phyloP scores from a whole-genome alignment of 2,113 vertebrate species.

The Festucalex cinctus region DNA sequence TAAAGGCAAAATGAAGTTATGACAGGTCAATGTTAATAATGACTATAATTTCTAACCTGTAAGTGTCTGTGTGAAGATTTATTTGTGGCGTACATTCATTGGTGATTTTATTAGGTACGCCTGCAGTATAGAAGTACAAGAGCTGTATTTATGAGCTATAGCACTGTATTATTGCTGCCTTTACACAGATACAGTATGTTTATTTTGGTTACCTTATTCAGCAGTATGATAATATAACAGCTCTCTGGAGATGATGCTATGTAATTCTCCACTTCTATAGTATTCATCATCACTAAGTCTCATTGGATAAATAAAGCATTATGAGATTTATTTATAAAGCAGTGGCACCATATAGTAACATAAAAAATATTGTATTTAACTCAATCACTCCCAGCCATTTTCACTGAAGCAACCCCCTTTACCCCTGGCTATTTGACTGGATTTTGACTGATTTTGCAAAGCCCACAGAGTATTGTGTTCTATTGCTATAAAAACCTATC shows the following conservation, averaged over 20 bases:
- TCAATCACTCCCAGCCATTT: too few relatives aligned
- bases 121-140: too few relatives aligned
- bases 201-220: background rate
- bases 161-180: background rate
- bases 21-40: background rate
- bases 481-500: too few relatives aligned
- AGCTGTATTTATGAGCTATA: background rate
- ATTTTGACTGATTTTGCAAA: too few relatives aligned
- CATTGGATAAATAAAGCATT: background rate
- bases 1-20: background rate
- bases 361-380: background rate
- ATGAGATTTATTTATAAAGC: background rate
- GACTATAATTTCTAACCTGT: background rate
- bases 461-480: too few relatives aligned
- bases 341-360: background rate
- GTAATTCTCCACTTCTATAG: background rate
- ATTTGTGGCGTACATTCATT: background rate
- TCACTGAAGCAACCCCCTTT: too few relatives aligned
- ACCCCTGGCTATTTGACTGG: too few relatives aligned
- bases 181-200: background rate
- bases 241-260: too few relatives aligned
- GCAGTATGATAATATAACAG: background rate
- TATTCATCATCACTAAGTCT: background rate
- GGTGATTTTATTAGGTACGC: background rate
- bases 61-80: background rate